phyloP scores from a whole-genome alignment of 2,888 invertebrate genomes.

The Amphipyra berbera region DNA sequence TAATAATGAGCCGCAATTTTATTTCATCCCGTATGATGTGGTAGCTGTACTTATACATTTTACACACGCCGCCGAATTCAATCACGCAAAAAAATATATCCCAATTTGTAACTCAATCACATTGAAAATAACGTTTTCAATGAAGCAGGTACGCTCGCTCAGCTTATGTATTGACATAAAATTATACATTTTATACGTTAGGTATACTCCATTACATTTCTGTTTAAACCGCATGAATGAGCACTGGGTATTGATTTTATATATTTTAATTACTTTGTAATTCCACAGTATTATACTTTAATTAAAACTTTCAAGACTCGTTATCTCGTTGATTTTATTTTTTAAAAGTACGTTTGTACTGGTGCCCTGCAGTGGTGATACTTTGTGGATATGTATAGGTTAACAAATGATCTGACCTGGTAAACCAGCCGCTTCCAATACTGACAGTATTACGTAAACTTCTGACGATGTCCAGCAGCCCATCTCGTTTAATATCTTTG shows the following conservation, averaged over 20 bases:
- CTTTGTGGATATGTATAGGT: background rate
- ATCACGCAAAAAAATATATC: conserved; percentile 49
- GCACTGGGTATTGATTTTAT: conserved; percentile 3
- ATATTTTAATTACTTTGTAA: conserved; percentile 5
- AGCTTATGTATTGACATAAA: conserved; percentile 1
- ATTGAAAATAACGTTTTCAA: conserved; percentile 43
- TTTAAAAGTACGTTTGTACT: background rate
- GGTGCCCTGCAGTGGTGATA: no score
- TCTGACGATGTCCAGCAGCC: no score
- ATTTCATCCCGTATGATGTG: conserved; percentile 14
- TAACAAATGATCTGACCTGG: background rate
- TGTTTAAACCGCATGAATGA: background rate
- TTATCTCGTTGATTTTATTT: conserved; percentile 1
- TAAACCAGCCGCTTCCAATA: no score
- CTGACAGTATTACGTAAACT: no score
- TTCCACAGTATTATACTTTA: background rate
- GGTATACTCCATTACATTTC: conserved; percentile 5
- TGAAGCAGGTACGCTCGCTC: conserved; percentile 20
- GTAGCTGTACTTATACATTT: conserved; percentile 25
- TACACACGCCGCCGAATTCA: conserved; percentile 38
- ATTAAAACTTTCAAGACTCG: conserved; percentile 1
- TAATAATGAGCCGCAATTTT: conserved; percentile 12
- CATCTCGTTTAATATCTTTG: no score
- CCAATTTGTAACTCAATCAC: conserved; percentile 55
- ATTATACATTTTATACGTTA: conserved; percentile 4